Evolutionary conservation across 2,113 vertebrate species (phyloP), one percentile per base, ranked within the genome.

Genomic region (Girardinichthys multiradiatus): DNA sequence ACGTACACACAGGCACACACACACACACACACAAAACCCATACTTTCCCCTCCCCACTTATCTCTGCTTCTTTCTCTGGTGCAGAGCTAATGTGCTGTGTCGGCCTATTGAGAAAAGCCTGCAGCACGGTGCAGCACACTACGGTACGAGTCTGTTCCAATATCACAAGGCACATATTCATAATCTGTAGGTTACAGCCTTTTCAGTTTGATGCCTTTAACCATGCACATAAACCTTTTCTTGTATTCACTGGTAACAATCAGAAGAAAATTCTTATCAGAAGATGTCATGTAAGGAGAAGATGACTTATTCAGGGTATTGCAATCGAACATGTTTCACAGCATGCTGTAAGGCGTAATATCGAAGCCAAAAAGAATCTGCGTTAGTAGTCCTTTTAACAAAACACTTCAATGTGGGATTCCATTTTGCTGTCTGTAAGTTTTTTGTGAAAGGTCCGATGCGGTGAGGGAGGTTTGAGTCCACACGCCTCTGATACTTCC

Each of bases 1-100:
- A 51, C 2, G 48, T 2, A 24, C n/a, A 1, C 6, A n/a, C 24
- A 54, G 8, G n/a, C 24, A 54, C 21, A 54, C 48, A 54, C 24
- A 24, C 9, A 17, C 42, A 19, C 42, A 45, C 42, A 45, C 31
- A 39, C 37, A 24, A 54, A n/a, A 10, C 26, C 35, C 65, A 64
- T 31, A 51, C 62, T 62, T 60, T 42, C 59, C 42, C 45, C n/a
- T 57, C 57, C 30, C 70, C 51, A 24, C 54, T 62, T 37, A 45
- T 45, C 67, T 48, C 69, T 42, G 39, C 24, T 33, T 61, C 59
- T 70, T 64, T 64, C 66, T 66, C 68, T 27, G 84, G 73, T 74
- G 81, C 80, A 86, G 70, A 70, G 74, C 80, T 72, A 87, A 90
- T 88, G 74, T 87, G 85, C 86, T 83, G 85, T 71, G 86, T 80